A percentile compares a stretch with the other conserved stretches of the same genome.
These are phyloP conservation scores for Armadillidium nasatum DNA, from an alignment of 1,140 invertebrate species.

Conservation along the genomic window DNA sequence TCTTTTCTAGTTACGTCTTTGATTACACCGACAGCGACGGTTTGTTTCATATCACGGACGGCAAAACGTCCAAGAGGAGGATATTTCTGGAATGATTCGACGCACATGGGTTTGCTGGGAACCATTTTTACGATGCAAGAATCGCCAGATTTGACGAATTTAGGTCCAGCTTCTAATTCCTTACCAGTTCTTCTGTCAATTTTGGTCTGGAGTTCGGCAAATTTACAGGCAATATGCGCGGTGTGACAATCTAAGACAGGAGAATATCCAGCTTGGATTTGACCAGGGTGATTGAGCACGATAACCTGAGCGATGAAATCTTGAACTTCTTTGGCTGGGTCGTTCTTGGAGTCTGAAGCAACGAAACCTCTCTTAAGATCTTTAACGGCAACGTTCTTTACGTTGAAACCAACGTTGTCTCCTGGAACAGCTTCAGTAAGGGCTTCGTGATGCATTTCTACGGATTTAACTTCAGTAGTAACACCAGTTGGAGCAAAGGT, in stretches of 20 bases:
- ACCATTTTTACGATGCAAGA: conserved; percentile 89
- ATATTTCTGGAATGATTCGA: conserved; percentile 96
- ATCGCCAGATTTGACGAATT: conserved; percentile 89
- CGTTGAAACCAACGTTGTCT: conserved; percentile 99
- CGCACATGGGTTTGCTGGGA: conserved; percentile 93
- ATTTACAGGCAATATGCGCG: conserved; percentile 98
- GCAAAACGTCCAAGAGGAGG: conserved; percentile 96
- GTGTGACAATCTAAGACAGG: conserved; percentile 98
- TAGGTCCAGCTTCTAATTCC: conserved; percentile 55
- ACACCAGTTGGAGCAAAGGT: conserved; percentile 91
- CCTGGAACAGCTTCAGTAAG: conserved; percentile 89
- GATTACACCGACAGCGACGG: conserved; percentile 97
- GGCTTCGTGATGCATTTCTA: conserved; percentile 99
- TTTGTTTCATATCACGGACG: conserved; percentile 98
- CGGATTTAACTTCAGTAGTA: conserved; percentile 98
- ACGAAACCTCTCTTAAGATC: conserved; percentile 95
- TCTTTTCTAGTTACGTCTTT: conserved; percentile 85
- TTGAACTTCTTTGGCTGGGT: conserved; percentile 84
- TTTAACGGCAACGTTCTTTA: conserved; percentile 98
- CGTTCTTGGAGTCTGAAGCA: conserved; percentile 92
- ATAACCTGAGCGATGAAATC: conserved; percentile 96
- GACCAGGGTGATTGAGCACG: conserved; percentile 94
- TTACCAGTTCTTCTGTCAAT: conserved; percentile 90
- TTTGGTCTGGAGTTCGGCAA: conserved; percentile 95
- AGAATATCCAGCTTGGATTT: conserved; percentile 94